Base-by-base conservation (phyloP, 2,113 vertebrate species). In the Cairina moschata region DNA sequence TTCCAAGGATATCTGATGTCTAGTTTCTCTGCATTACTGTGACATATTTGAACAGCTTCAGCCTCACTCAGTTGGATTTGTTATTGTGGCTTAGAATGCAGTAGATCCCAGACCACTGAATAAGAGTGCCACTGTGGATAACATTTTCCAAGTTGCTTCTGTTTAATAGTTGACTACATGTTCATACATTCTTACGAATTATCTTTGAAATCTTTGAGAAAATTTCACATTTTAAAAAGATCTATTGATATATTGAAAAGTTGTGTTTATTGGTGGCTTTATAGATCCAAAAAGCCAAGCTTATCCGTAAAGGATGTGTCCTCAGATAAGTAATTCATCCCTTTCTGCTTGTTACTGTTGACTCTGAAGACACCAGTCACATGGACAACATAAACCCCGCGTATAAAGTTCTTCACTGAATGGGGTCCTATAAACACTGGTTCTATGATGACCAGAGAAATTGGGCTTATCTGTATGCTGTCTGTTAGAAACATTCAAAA, bases 191-290 rank as follows among this genome's bases (percentile, higher is more conserved):
- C 76, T 66, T 58, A 36, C 31, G 50, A 60, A 46, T 13, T 0
- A 36, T 29, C 46, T 48, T 9, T 62, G 1, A 69, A 82, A 60
- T 17, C 38, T 66, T 60, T 42, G 42, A 69, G 48, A 69, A 69
- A 0, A 38, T 18, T 71, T 73, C 34, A 32, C 22, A 34, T 73
- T 72, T 65, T 1, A 21, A 42, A 65, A 40, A 65, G 36, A 20
- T 2, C 23, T 2, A 38, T 0, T 56, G 31, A 50, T 14, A 8
- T 1, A 36, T 1, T 40, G 32, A 44, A 48, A 68, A 74, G 32
- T 25, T n/a, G 29, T 17, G 18, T 18, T 38, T 8, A 59, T 29
- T 29, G 36, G n/a, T 60, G 60, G 42, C 34, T 46, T 26, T 60
- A 29, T 34, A 28, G 18, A 60, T 48, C 48, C 25, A 20, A 59